Conservation (phyloP, 2,113 vertebrate species). For the Alces alces region DNA sequence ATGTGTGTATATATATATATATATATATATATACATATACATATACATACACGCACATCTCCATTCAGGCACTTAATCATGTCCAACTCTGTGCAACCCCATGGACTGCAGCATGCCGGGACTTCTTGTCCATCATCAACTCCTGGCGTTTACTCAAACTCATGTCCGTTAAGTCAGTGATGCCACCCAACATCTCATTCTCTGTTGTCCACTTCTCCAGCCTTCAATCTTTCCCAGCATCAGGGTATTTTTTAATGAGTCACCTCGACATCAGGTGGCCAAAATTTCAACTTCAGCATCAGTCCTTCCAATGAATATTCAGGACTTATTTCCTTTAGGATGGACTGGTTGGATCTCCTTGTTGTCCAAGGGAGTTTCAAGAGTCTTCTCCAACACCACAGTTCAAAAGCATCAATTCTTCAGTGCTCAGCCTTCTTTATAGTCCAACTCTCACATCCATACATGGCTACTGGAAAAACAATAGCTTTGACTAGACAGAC, state of each 20-base stretch:
- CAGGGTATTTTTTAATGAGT: neutral
- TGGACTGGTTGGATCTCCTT: neutral
- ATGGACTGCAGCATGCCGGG: neutral
- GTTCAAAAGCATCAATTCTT: neutral
- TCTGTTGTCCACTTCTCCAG: neutral
- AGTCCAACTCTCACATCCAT: too few relatives aligned
- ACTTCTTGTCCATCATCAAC: neutral
- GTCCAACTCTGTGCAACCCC: neutral
- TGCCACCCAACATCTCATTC: neutral
- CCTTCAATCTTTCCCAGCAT: neutral
- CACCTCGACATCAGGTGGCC: neutral
- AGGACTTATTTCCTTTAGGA: neutral
- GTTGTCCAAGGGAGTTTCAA: neutral
- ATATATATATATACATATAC: rapidly evolving
- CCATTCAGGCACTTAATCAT: too few relatives aligned
- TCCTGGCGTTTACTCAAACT: neutral
- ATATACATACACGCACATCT: rapidly evolving
- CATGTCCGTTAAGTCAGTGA: neutral
- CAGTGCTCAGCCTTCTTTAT: too few relatives aligned
- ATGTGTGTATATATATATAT: rapidly evolving
- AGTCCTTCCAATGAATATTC: neutral
- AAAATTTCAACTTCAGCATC: neutral
- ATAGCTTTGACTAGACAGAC: neutral
- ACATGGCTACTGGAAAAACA: neutral
- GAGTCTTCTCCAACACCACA: neutral